Evolutionary conservation across 2,797 vertebrate genomes (phyloP), one percentile per base, ranked within the genome.

Genomic region (Miichthys miiuy): DNA sequence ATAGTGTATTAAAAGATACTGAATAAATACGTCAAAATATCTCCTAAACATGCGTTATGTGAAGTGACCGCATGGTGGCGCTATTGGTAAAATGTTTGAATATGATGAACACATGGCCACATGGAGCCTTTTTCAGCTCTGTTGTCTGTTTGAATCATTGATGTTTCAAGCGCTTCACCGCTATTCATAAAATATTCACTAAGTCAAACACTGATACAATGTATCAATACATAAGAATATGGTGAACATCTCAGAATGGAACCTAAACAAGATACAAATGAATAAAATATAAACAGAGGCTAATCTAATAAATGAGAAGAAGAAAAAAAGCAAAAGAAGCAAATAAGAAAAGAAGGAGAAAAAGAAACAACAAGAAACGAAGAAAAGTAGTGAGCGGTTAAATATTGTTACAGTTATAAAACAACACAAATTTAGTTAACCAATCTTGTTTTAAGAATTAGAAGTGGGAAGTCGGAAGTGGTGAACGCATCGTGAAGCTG

Each of bases 401-500:
- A 38, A 38, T 38, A 38, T 38, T 9, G 34, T 38, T 38, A 2
- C 34, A 38, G 8, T 38, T 27, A 52, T 52, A 17, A 62, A 54
- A 16, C 9, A 16, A 38, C 16, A 16, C 3, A 13, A n/a, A n/a
- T 61, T 50, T 7, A 30, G 51, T 62, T 0, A 47, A 12, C 5
- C 16, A 25, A 50, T 18, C 3, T 50, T 12, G 51, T 50, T 27
- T 17, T n/a, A 11, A 25, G 13, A 51, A 9, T 25, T 2, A 0
- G 27, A 42, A 23, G 0, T 18, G 41, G 4, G 56, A 79, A 34
- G 62, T 66, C 52, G 1, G 58, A 66, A 34, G 44, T n/a, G 46
- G 63, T 81, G 89, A 88, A 88, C 63, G 80, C 86, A 75, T 2
- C 83, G 25, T 5, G 38, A 44, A 64, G 69, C 80, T 9, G 81